Conservation (phyloP, 2,888 invertebrate species). For the Tanypteryx hageni region DNA sequence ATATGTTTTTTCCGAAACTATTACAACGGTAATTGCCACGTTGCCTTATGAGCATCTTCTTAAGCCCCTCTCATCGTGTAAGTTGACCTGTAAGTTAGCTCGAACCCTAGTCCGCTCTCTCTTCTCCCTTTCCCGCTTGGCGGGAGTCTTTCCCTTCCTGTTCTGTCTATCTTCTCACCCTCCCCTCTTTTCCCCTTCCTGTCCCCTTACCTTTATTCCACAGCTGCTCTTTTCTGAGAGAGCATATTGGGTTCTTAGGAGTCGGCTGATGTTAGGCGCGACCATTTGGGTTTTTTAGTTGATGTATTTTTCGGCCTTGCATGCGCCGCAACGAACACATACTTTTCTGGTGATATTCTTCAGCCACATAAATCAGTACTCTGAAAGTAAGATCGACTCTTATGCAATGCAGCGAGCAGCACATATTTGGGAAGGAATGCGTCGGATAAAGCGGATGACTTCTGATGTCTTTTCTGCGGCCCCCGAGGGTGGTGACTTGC, state of each 20-base stretch:
- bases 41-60: not conserved
- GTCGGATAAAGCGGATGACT: too few relatives aligned
- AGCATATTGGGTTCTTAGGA: slow-evolving; percentile 71
- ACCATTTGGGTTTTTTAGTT: slow-evolving; percentile 42
- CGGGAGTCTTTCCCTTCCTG: slow-evolving; percentile 68
- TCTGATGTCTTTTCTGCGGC: too few relatives aligned
- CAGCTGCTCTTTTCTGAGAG: slow-evolving; percentile 65
- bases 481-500: too few relatives aligned
- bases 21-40: not conserved
- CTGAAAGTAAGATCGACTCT: too few relatives aligned
- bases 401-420: too few relatives aligned
- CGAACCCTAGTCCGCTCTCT: slow-evolving; percentile 66
- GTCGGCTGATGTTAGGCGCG: slow-evolving; percentile 24
- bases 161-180: slow-evolving; percentile 66
- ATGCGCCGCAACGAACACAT: too few relatives aligned
- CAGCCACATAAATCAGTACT: too few relatives aligned
- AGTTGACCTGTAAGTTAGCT: slow-evolving; percentile 41
- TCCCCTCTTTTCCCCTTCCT: slow-evolving; percentile 64
- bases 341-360: too few relatives aligned
- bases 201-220: slow-evolving; percentile 39
- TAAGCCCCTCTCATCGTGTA: not conserved
- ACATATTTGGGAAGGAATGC: too few relatives aligned
- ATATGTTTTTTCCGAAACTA: too few relatives aligned
- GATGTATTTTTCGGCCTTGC: not conserved
- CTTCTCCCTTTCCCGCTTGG: slow-evolving; percentile 65